These are phyloP conservation scores for Stenichneumon culpator DNA, from an alignment of 2,888 invertebrate species.

Conservation along the genomic window DNA sequence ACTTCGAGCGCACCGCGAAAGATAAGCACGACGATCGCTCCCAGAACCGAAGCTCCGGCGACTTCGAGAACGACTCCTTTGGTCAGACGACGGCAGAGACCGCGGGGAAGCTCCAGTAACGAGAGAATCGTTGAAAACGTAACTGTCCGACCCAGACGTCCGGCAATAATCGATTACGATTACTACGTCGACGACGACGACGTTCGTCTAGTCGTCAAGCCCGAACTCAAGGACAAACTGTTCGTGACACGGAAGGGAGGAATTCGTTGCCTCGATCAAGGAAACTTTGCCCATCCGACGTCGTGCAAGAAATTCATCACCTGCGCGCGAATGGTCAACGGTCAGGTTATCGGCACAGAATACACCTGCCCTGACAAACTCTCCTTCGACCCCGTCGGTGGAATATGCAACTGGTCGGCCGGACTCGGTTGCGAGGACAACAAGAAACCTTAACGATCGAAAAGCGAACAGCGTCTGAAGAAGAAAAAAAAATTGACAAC, in stretches of 20 bases:
- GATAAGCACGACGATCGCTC: conserved; percentile 82
- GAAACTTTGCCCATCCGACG: conserved; percentile 96
- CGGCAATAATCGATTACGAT: conserved; percentile 87
- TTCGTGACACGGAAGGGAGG: conserved; percentile 87
- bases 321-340: conserved; percentile 93
- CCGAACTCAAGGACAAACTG: conserved; percentile 87
- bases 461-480: neutral
- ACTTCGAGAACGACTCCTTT: conserved; percentile 73
- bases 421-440: conserved; percentile 91
- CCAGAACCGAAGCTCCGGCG: conserved; percentile 74
- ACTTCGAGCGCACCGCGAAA: conserved; percentile 79
- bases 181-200: conserved; percentile 90
- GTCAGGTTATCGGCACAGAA: conserved; percentile 93
- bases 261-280: conserved; percentile 95
- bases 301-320: conserved; percentile 97
- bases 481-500: neutral
- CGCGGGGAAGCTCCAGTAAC: conserved; percentile 63
- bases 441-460: conserved; percentile 21
- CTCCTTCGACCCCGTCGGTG: conserved; percentile 95
- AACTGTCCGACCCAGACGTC: conserved; percentile 79
- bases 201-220: conserved; percentile 86
- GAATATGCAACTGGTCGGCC: conserved; percentile 96
- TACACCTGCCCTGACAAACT: conserved; percentile 95
- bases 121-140: conserved; percentile 62
- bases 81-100: conserved; percentile 73